phyloP scores from a whole-genome alignment of 53 echinoderm and acorn worm species.

The Paracentrotus lividus region DNA sequence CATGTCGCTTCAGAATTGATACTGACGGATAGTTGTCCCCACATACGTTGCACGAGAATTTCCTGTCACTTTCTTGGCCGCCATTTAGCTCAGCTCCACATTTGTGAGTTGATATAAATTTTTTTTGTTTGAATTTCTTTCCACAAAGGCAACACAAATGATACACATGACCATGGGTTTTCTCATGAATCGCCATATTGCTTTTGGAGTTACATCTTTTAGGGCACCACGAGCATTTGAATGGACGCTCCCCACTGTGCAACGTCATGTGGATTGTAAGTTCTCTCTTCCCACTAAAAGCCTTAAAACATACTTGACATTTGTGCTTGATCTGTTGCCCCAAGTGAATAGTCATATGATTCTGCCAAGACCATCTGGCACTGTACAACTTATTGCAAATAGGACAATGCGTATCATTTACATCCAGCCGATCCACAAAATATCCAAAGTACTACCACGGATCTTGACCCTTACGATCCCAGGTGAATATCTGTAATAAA shows the following conservation, averaged over 20 bases:
- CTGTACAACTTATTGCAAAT: background rate
- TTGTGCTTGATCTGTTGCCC: background rate
- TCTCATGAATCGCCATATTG: background rate
- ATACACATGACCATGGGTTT: background rate
- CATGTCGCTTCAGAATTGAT: background rate
- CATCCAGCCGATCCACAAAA: no score
- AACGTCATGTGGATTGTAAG: background rate
- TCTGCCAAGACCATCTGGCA: background rate
- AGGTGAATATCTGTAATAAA: no score
- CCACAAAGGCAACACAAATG: no score
- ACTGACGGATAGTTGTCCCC: background rate
- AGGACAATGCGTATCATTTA: background rate
- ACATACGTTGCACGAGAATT: background rate
- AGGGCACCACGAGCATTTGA: background rate
- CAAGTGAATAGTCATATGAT: background rate
- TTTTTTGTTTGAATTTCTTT: no score
- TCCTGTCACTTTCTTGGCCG: no score
- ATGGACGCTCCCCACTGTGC: background rate
- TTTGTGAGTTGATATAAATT: no score
- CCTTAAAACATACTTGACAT: background rate
- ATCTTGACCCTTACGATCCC: no score
- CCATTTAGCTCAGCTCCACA: no score
- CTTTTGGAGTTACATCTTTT: background rate
- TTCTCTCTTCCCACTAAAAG: background rate
- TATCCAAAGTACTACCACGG: no score